Evolutionary conservation across 2,888 invertebrate species (phyloP), one percentile per base, ranked within the genome.

Genomic region (Pheosia gnoma): DNA sequence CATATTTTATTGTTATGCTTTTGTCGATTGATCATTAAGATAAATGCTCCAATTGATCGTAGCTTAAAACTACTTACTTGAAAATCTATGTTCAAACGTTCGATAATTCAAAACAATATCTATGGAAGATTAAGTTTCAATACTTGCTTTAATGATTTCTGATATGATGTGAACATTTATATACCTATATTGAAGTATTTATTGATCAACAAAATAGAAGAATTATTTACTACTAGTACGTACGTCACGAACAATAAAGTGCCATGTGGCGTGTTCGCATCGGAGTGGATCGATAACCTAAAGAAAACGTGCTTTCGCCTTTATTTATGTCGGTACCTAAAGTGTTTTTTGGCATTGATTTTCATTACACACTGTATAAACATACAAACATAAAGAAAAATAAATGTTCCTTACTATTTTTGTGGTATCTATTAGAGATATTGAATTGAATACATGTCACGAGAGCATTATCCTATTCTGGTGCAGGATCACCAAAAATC

Each of bases 261-360:
- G 67, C 75, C 74, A 75, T 72, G 74, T 75, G 77, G 58, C 59
- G 51, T 51, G 63, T 65, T 68, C 75, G 63, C 77, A 66, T 60
- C 59, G 54, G 67, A 71, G 66, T 77, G 66, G 65, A 77, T 71
- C 72, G 74, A 75, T 75, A 77, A 75, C 70, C 74, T 63, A 58
- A 54, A 55, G 65, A 60, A 67, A 76, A 67, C 5, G n/a, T 56
- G 41, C 9, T 39, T n/a, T 38, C 10, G 38, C 11, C 39, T 55
- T 41, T 13, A 25, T 0, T 41, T 5, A 41, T 56, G 56, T 1
- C 13, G 25, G 25, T 25, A 25, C n/a, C 39, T 39, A 37, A 37
- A 53, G 3, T 37, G 25, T 53, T 10, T 37, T 49, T 59, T 62
- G 63, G 60, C 58, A 61, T 64, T 51, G 25, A 51, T 25, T 25